These are phyloP conservation scores for Stigmatopora argus DNA, from an alignment of 2,113 vertebrate species.

Conservation along the genomic window DNA sequence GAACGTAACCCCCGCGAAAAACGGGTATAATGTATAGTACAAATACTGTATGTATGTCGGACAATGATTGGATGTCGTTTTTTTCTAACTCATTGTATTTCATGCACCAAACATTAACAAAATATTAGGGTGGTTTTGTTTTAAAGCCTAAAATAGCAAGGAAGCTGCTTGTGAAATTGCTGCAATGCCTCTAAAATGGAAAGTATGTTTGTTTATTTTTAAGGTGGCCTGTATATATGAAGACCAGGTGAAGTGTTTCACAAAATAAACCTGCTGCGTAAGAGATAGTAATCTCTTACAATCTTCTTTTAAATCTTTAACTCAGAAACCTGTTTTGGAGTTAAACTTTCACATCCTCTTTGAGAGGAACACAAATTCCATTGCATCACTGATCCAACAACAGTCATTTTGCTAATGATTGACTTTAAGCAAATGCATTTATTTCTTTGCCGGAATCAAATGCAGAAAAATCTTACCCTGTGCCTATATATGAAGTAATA, in stretches of 20 bases:
- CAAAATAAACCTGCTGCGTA: neutral
- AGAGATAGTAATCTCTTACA: neutral
- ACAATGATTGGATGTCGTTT: neutral
- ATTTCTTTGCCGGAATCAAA: neutral
- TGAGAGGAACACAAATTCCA: neutral
- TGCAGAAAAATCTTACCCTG: neutral
- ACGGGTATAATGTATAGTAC: no score
- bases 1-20: no score
- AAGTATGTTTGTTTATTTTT: constrained; percentile 15
- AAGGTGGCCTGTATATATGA: neutral
- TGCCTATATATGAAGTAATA: no score
- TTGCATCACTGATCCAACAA: neutral
- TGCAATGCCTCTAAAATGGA: neutral
- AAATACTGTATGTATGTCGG: neutral
- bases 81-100: neutral
- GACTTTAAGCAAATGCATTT: neutral
- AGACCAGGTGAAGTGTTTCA: neutral
- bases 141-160: constrained; percentile 33
- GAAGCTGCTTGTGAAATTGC: neutral
- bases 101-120: neutral
- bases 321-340: neutral
- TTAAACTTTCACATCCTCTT: constrained; percentile 44
- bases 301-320: neutral
- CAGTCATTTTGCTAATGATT: neutral
- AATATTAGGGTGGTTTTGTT: constrained; percentile 8